Conservation (phyloP, 2,888 invertebrate genomes). For the Watsonalla cultraria region DNA sequence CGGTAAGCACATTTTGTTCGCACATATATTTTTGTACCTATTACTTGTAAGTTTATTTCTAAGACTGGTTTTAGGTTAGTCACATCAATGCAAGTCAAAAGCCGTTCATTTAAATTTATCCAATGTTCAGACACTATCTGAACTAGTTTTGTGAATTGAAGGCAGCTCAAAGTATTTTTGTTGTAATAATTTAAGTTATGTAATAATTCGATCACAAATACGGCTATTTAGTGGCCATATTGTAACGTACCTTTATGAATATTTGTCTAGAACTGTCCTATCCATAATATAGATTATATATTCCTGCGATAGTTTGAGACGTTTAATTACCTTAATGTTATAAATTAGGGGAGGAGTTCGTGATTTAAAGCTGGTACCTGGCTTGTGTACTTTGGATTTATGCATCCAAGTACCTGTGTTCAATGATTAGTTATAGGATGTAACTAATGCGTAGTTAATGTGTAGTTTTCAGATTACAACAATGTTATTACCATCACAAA, state of each 20-base stretch:
- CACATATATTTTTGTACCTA: constrained; percentile 39
- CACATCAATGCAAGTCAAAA: constrained; percentile 48
- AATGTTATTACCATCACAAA: constrained; percentile 36
- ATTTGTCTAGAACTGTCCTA: constrained; percentile 11
- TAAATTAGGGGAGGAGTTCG: neutral
- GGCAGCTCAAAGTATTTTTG: constrained; percentile 36
- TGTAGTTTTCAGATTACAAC: constrained; percentile 31
- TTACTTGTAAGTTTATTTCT: constrained; percentile 40
- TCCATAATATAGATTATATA: neutral
- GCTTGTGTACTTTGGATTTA: constrained; percentile 55
- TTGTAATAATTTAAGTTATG: constrained; percentile 19
- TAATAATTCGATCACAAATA: constrained; percentile 9
- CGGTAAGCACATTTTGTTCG: constrained; percentile 51
- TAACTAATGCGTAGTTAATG: constrained; percentile 28
- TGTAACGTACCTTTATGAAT: constrained; percentile 35
- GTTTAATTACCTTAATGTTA: neutral
- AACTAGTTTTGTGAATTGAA: constrained; percentile 20
- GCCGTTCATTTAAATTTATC: constrained; percentile 17
- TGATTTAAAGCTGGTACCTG: constrained; percentile 14
- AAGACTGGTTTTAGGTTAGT: constrained; percentile 60
- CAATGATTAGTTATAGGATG: constrained; percentile 53
- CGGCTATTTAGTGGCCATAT: constrained; percentile 30
- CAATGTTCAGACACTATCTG: constrained; percentile 17
- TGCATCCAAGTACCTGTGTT: constrained; percentile 65
- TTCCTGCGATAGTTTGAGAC: neutral